These are phyloP conservation scores for Mastomys natalensis DNA, from an alignment of 2,113 vertebrate species.

Conservation along the genomic window DNA sequence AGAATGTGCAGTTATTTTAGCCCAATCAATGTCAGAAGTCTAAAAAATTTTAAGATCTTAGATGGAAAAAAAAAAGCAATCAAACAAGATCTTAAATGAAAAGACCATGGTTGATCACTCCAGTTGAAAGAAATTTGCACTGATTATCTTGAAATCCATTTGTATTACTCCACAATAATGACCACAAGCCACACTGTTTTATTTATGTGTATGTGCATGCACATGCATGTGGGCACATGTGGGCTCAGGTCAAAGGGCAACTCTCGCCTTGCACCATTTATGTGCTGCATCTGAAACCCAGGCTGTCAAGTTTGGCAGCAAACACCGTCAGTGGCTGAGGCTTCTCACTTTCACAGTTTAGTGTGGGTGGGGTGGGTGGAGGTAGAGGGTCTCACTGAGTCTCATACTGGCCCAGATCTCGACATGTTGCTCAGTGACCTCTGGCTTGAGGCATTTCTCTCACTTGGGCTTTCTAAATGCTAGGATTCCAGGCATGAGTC, in stretches of 20 bases:
- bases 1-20: conserved; percentile 60
- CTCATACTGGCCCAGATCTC: not conserved
- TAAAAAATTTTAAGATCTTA: conserved; percentile 50
- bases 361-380: not conserved
- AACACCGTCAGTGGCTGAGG: not conserved
- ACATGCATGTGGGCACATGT: too few relatives aligned
- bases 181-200: not conserved
- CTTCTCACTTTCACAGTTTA: not conserved
- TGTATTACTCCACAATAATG: not conserved
- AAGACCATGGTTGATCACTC: not conserved
- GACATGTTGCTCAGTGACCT: not conserved
- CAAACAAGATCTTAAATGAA: not conserved
- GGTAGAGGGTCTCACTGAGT: not conserved
- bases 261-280: not conserved
- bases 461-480: not conserved
- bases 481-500: not conserved
- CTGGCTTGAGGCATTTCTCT: not conserved
- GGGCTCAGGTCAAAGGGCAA: not conserved
- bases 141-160: not conserved
- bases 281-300: too few relatives aligned
- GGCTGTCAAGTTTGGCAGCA: not conserved
- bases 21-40: conserved; percentile 29
- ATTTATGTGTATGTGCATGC: not conserved
- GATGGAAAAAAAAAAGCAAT: too few relatives aligned
- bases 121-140: conserved; percentile 19